Evolutionary conservation across 2,113 vertebrate genomes (phyloP).

Genomic region (Ptychochromis oligacanthus): DNA sequence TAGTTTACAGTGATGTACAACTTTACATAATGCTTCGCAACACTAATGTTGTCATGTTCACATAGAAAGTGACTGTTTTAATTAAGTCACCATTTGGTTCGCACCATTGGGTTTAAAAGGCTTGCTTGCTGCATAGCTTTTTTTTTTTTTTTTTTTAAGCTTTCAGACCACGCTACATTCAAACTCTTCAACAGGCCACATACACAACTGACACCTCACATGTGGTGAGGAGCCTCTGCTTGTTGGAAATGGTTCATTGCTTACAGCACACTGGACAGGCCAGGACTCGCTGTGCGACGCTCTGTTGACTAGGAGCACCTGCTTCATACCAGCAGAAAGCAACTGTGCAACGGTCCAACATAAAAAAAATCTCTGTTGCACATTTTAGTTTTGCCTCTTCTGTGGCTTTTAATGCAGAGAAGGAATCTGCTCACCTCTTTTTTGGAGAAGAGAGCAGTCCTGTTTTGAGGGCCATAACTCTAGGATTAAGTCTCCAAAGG

Average conservation of each 20-base stretch:
- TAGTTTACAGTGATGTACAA: conserved; percentile 50
- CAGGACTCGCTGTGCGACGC: conserved; percentile 33
- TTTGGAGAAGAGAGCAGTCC: conserved; percentile 2
- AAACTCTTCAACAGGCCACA: background rate
- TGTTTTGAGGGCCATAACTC: conserved; percentile 22
- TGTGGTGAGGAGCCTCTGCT: conserved; percentile 54
- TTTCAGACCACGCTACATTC: background rate
- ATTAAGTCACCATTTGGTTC: conserved; percentile 64
- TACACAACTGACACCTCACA: background rate
- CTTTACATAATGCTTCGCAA: conserved; percentile 51
- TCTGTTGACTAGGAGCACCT: background rate
- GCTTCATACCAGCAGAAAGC: conserved; percentile 18
- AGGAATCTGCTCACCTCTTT: conserved; percentile 35
- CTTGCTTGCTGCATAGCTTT: conserved; percentile 6
- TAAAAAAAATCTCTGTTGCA: conserved; percentile 7
- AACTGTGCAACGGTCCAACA: background rate
- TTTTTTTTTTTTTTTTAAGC: background rate
- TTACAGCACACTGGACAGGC: conserved; percentile 36
- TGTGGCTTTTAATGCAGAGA: conserved; percentile 7
- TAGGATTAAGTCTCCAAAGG: conserved; percentile 12
- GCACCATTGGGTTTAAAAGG: conserved; percentile 18
- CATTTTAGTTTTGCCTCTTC: background rate
- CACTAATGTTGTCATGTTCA: conserved; percentile 30
- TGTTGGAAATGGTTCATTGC: conserved; percentile 48
- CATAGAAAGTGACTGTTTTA: conserved; percentile 31